Percentiles rank a stretch among this genome's conserved stretches.
Evolutionary conservation across 1,140 invertebrate species (phyloP).

Genomic region (Conopomorpha cramerella): DNA sequence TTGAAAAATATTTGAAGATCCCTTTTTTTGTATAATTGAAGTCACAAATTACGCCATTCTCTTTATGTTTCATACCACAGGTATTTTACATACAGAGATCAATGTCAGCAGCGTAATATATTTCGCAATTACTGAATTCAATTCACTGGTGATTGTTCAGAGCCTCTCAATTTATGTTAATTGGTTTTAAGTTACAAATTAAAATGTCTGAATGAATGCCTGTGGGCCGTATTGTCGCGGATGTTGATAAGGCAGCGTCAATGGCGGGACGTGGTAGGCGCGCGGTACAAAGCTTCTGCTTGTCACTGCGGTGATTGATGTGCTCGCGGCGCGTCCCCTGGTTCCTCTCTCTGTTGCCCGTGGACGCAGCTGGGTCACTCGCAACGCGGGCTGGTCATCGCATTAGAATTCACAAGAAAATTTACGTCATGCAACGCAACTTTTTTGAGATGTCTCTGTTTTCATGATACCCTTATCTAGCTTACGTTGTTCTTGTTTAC

Average conservation of each 20-base stretch:
- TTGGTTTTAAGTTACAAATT: not conserved
- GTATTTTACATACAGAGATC: not conserved
- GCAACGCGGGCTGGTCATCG: no score
- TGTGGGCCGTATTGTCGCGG: not conserved
- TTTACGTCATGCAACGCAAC: not conserved
- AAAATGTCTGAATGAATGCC: not conserved
- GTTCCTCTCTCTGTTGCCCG: not conserved
- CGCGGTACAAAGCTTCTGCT: constrained; percentile 16
- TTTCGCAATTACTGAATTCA: no score
- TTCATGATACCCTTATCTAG: no score
- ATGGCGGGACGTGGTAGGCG: not conserved
- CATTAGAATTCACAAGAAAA: not conserved
- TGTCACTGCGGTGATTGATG: constrained; percentile 20
- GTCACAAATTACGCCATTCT: no score
- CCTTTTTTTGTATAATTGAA: no score
- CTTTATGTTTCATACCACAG: not conserved
- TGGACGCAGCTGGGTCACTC: not conserved
- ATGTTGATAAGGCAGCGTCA: not conserved
- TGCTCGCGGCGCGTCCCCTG: not conserved
- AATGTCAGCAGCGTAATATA: not conserved
- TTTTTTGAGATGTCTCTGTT: no score
- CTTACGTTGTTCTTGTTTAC: no score
- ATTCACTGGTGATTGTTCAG: no score
- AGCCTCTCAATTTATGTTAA: not conserved
- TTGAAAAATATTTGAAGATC: no score